phyloP scores from a whole-genome alignment of 2,113 vertebrate species.

The Rissa tridactyla region DNA sequence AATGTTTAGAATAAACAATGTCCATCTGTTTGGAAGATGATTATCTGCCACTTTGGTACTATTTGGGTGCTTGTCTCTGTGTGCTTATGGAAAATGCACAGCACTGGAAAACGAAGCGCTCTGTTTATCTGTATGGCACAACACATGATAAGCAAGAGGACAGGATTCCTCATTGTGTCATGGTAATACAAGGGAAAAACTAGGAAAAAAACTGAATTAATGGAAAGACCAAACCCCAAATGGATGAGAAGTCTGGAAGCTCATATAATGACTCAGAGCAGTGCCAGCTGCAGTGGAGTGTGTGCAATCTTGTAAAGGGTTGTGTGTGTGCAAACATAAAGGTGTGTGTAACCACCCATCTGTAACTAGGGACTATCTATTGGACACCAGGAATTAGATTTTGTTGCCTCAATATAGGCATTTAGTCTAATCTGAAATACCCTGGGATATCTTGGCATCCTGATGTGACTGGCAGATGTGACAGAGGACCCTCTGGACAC shows the following conservation, averaged over 20 bases:
- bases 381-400: background rate
- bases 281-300: background rate
- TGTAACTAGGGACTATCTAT: background rate
- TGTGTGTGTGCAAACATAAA: background rate
- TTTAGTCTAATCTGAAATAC: background rate
- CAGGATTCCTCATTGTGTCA: background rate
- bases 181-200: background rate
- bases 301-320: background rate
- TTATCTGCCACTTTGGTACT: background rate
- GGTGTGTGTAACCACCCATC: fast-evolving
- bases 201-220: background rate
- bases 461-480: background rate
- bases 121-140: background rate
- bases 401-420: background rate
- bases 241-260: background rate
- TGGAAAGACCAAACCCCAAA: background rate
- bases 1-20: background rate
- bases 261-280: background rate
- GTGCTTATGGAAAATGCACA: background rate
- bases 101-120: background rate
- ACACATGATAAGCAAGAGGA: background rate
- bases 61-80: background rate
- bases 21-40: background rate
- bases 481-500: background rate
- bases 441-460: background rate